Percentiles rank a stretch among this genome's conserved stretches.
Conservation (phyloP, 2,113 vertebrate species). For the Clarias batrachus region DNA sequence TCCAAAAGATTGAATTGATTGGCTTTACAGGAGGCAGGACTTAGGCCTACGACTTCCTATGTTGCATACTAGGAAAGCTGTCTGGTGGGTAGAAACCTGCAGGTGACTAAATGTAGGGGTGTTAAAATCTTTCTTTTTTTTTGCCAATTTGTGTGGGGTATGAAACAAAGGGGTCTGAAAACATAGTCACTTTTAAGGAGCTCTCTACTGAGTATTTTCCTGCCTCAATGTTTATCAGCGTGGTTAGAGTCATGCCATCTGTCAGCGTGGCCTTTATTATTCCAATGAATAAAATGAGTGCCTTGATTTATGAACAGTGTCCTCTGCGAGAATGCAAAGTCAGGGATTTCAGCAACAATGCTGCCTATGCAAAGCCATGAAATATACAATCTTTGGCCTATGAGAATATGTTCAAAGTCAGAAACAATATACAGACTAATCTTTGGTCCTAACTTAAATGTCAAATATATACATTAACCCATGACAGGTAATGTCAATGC, state of each 20-base stretch:
- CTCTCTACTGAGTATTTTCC: background rate
- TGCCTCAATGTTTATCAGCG: background rate
- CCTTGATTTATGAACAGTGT: background rate
- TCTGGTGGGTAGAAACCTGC: background rate
- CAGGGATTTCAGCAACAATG: background rate
- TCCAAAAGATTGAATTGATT: background rate
- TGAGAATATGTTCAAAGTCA: background rate
- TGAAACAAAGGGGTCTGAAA: background rate
- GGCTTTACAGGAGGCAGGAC: background rate
- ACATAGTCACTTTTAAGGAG: background rate
- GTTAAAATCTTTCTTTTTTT: background rate
- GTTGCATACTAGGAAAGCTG: background rate
- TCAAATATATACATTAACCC: conserved; percentile 3
- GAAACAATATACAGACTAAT: background rate
- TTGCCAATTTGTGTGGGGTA: background rate
- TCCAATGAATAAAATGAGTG: background rate
- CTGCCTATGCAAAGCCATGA: background rate
- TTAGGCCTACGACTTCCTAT: background rate
- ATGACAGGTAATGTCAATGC: conserved; percentile 6
- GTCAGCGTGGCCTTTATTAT: background rate
- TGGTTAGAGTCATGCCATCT: background rate
- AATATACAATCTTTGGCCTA: background rate
- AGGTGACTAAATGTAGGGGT: background rate
- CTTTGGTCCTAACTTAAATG: background rate
- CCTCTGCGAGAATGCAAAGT: background rate